Base-by-base conservation (phyloP, 2,797 vertebrate species). In the Anguilla megastoma region DNA sequence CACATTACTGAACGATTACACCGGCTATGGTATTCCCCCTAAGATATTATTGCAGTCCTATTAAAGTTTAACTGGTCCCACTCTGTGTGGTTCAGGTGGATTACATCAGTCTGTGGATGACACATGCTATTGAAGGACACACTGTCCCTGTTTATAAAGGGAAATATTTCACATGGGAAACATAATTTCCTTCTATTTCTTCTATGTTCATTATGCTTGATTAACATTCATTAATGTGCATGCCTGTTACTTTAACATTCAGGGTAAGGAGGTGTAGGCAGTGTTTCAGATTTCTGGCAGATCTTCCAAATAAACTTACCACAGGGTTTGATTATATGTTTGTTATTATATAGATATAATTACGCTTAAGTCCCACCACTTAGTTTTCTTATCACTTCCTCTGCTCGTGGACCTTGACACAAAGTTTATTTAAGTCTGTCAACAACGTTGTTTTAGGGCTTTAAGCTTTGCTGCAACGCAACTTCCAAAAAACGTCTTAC, bases 11-110 rank as follows among this genome's bases (percentile, higher is more conserved):
- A 95, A 93, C 88, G 92, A 93, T 92, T 94, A 90, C 86, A 87
- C 93, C 91, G 90, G 92, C 94, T 95, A 95, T 91, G 94, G 95
- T 95, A 95, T 95, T 95, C 94, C 94, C 94, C 94, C 2, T 92
- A 90, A 93, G 92, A 94, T 95, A 94, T 94, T 93, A 90, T 90
- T 91, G 91, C 93, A 92, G 92, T 94, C 94, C 92, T 92, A 94
- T 94, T 92, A 93, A 82, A 82, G 21, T 82, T 48, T 82, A 50
- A 82, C 79, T 82, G 48, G 79, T 50, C 79, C 24, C 45, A 48
- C 41, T 82, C 79, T 50, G 18, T 50, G 50, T 50, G 21, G 21
- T 27, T 82, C 41, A 82, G 79, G 24, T 82, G 45, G 24, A 48
- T 82, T 82, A 82, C 79, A 82, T 50, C 45, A 50, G 79, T 50